These are phyloP conservation scores for Opisthograptis luteolata DNA, from an alignment of 2,888 invertebrate genomes.

Conservation along the genomic window DNA sequence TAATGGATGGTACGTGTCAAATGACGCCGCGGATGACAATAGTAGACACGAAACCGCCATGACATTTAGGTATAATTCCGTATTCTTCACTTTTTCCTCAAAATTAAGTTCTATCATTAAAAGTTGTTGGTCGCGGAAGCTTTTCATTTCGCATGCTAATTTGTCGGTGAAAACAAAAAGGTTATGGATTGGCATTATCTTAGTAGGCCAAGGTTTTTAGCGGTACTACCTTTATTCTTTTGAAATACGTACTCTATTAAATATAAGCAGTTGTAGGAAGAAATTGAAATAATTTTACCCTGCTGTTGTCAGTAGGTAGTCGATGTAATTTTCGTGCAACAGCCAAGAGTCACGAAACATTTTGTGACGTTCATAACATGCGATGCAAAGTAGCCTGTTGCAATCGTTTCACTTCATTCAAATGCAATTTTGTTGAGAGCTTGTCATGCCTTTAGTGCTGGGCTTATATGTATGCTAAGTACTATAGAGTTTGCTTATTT, in stretches of 20 bases:
- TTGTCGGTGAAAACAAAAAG: constrained; percentile 35
- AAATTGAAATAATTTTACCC: constrained; percentile 29
- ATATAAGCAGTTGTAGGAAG: constrained; percentile 20
- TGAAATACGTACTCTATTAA: constrained; percentile 27
- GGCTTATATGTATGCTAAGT: constrained; percentile 10
- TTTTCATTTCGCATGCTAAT: constrained; percentile 35
- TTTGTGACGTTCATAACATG: constrained; percentile 32
- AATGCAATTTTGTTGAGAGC: constrained; percentile 27
- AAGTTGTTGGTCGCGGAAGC: constrained; percentile 24
- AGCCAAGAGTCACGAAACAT: constrained; percentile 31
- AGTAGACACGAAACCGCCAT: constrained; percentile 22
- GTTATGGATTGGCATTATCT: constrained; percentile 38
- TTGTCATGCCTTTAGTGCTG: constrained; percentile 17
- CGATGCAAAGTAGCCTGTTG: constrained; percentile 36
- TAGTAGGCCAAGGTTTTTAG: constrained; percentile 36
- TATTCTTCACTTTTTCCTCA: constrained; percentile 11
- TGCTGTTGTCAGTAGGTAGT: constrained; percentile 25
- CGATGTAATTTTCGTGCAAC: constrained; percentile 27
- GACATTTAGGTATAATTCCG: constrained; percentile 24
- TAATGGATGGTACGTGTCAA: constrained; percentile 69
- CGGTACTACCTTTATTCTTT: constrained; percentile 15
- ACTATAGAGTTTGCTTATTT: constrained; percentile 1
- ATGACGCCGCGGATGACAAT: constrained; percentile 50
- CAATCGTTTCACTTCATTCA: constrained; percentile 24
- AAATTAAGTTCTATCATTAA: constrained; percentile 27